Evolutionary conservation across 2,797 vertebrate species (phyloP).

Genomic region (Chloroceryle inda): DNA sequence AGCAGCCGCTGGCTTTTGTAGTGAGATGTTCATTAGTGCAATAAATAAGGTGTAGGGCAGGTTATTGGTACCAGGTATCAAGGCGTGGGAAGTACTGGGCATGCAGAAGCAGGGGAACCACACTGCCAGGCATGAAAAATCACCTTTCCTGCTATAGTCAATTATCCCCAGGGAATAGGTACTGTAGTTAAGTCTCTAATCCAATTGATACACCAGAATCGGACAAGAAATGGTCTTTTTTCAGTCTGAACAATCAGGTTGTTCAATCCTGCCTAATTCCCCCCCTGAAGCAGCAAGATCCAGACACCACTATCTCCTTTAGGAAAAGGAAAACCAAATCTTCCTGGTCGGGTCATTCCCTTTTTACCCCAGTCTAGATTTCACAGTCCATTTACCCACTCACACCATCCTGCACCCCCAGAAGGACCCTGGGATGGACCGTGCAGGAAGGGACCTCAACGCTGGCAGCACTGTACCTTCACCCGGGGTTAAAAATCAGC

Average conservation of each 20-base stretch:
- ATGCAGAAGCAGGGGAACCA: background rate
- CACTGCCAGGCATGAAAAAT: background rate
- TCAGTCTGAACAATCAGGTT: background rate
- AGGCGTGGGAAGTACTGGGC: background rate
- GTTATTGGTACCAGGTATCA: background rate
- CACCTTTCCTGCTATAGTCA: background rate
- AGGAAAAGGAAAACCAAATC: background rate
- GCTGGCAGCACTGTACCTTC: fast-evolving
- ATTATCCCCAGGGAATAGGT: background rate
- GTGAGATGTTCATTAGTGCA: background rate
- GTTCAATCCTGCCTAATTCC: background rate
- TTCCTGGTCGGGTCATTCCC: background rate
- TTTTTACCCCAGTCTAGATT: background rate
- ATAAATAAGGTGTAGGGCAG: background rate
- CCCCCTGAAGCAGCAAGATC: background rate
- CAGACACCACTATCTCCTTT: background rate
- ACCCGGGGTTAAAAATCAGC: background rate
- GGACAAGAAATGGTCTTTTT: background rate
- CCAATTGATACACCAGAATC: background rate
- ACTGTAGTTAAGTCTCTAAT: background rate
- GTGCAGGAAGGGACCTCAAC: fast-evolving
- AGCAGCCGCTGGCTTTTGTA: background rate
- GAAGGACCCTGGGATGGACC: background rate
- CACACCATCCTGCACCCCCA: fast-evolving
- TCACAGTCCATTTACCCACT: fast-evolving